Evolutionary conservation across 2,113 vertebrate species (phyloP).

Genomic region (Megaleporinus macrocephalus): DNA sequence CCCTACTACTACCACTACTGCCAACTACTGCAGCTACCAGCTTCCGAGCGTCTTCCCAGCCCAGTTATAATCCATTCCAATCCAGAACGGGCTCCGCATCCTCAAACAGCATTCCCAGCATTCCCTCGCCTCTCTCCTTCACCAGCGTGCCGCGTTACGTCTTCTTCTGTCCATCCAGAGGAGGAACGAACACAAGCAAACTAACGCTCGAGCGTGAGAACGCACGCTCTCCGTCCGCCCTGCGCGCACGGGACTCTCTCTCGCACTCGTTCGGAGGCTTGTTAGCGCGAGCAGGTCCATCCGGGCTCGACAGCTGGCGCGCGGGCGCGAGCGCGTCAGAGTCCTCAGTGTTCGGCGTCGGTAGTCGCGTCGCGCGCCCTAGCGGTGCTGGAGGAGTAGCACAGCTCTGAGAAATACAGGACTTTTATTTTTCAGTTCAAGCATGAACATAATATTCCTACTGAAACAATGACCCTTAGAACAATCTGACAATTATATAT

Average conservation of each 20-base stretch:
- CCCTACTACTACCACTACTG: not conserved
- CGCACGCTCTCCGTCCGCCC: not conserved
- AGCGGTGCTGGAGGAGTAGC: not conserved
- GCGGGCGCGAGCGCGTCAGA: not conserved
- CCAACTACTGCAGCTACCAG: too few relatives aligned
- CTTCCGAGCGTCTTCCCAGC: not conserved
- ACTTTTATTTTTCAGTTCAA: too few relatives aligned
- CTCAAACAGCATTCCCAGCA: not conserved
- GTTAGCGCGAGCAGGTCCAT: not conserved
- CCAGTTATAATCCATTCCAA: not conserved
- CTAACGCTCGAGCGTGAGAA: not conserved
- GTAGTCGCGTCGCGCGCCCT: slow-evolving; percentile 15
- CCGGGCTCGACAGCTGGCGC: not conserved
- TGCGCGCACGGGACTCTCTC: not conserved
- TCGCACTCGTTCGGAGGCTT: not conserved
- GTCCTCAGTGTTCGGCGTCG: not conserved
- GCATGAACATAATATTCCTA: too few relatives aligned
- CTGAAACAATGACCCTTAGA: too few relatives aligned
- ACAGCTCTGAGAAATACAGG: not conserved
- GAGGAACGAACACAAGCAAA: not conserved
- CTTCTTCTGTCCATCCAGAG: not conserved
- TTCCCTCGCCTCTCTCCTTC: not conserved
- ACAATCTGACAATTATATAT: too few relatives aligned
- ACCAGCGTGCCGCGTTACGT: too few relatives aligned
- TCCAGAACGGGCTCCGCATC: not conserved